Conservation (phyloP, 2,797 vertebrate species). For the Sebastolobus altivelis region DNA sequence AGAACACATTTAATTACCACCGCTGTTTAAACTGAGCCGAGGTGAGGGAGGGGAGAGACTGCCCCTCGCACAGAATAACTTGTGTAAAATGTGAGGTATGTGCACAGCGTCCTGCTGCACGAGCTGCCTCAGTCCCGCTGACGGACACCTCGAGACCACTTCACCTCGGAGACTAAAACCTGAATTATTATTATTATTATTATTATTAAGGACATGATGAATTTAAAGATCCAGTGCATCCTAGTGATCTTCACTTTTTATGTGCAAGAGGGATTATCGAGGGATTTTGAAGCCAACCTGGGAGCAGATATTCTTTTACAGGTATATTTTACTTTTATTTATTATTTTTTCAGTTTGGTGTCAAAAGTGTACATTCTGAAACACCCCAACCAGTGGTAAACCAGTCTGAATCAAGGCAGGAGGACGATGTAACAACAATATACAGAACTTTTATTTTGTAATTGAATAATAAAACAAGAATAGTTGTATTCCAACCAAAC, state of each 20-base stretch:
- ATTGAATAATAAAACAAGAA: not conserved
- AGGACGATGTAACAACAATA: not conserved
- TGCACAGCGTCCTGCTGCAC: constrained; percentile 42
- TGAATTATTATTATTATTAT: not conserved
- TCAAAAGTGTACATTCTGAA: not conserved
- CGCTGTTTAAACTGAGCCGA: constrained; percentile 31
- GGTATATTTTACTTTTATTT: constrained; percentile 56
- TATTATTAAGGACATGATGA: constrained; percentile 54
- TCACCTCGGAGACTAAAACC: constrained; percentile 8
- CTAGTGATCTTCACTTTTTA: constrained; percentile 67
- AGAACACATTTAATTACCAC: constrained; percentile 4
- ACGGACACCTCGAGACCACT: constrained; percentile 32
- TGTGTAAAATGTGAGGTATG: constrained; percentile 71
- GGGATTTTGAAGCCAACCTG: constrained; percentile 55
- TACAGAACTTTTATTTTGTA: not conserved
- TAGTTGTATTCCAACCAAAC: not conserved
- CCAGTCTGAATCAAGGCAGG: not conserved
- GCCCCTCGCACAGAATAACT: constrained; percentile 46
- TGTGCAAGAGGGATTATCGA: constrained; percentile 64
- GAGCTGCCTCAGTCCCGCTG: constrained; percentile 40
- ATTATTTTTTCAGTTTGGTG: not conserved
- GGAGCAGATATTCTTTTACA: constrained; percentile 61
- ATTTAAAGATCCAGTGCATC: constrained; percentile 54
- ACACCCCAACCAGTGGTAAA: not conserved
- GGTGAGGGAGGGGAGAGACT: constrained; percentile 43